Base-by-base conservation (phyloP, 2,888 invertebrate species). In the Morinoia aosen region DNA sequence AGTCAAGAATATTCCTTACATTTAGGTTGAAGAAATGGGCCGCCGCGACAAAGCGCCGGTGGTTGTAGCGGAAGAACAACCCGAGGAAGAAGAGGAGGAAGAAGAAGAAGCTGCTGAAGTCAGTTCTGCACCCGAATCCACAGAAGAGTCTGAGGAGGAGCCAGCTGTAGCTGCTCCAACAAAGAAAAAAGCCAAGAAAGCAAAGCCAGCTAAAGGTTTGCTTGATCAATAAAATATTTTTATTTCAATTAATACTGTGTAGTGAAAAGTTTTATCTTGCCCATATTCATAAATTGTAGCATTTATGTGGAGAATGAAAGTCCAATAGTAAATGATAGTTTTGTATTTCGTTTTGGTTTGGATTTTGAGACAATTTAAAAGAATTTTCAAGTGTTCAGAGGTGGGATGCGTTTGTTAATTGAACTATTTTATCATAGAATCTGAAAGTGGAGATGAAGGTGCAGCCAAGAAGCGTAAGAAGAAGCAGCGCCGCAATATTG, bases 71-170 rank as follows among this genome's bases (percentile, higher is more conserved):
- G 88, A 39, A 5, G 39, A 95, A 39, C 39, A 95, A n/a, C 40
- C 58, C 8, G 95, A 95, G n/a, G 76, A 95, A 19, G 58, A 88
- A 58, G 58, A 91, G 39, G 91, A 56, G 33, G 39, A 95, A 16
- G 58, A 95, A n/a, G 88, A 76, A n/a, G 95, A 95, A 33, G 88
- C 76, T 76, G 95, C 39, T 48, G 64, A 61, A 16, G n/a, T 95
- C 76, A 88, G 90, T 90, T 90, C 90, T 90, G 90, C 90, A 12
- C 90, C 90, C 8, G 90, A 90, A 40, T 90, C 90, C 19, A 90
- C 90, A 90, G 90, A 90, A 90, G 90, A 90, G 48, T 90, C 90
- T 16, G 90, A 90, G 48, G 90, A 90, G 19, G 90, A 90, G 48
- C 40, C 40, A 40, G 90, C 90, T 11, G 48, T 2, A 14, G 40